Conservation (phyloP, 2,797 vertebrate species). For the Intellagama lesueurii region DNA sequence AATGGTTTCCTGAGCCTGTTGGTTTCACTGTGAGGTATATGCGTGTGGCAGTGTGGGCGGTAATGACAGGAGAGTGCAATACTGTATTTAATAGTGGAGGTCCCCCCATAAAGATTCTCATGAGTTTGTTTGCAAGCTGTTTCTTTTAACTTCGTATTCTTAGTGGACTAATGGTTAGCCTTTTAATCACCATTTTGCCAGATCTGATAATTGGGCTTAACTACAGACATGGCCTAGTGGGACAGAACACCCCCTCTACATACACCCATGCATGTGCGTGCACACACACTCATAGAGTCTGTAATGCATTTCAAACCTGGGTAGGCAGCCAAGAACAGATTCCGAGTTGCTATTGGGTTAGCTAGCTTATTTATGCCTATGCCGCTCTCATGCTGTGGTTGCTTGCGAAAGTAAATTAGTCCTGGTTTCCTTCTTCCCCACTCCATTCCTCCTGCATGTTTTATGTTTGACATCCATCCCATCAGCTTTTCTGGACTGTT, state of each 20-base stretch:
- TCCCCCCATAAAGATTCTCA: background rate
- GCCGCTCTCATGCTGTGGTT: background rate
- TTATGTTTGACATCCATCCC: background rate
- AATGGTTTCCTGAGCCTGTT: background rate
- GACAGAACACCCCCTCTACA: too few species aligned
- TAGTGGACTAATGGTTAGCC: background rate
- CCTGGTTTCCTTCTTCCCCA: background rate
- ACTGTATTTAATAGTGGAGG: background rate
- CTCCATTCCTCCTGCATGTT: background rate
- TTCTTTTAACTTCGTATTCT: background rate
- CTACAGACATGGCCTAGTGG: background rate
- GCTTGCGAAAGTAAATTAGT: conserved; percentile 4
- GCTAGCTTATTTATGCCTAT: background rate
- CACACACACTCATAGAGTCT: too few species aligned
- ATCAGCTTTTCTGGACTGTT: background rate
- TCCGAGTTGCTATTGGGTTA: background rate
- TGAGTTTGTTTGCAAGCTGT: too few species aligned
- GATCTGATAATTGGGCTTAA: background rate
- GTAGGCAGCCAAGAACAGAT: background rate
- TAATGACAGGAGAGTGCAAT: background rate
- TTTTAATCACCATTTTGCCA: background rate
- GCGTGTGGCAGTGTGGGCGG: background rate
- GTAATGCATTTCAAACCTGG: background rate
- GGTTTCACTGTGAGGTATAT: background rate
- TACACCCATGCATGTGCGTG: too few species aligned